Percentiles rank a stretch among this genome's conserved stretches.
Evolutionary conservation across 2,797 vertebrate genomes (phyloP).

Genomic region (Paramormyrops hopkinsi): DNA sequence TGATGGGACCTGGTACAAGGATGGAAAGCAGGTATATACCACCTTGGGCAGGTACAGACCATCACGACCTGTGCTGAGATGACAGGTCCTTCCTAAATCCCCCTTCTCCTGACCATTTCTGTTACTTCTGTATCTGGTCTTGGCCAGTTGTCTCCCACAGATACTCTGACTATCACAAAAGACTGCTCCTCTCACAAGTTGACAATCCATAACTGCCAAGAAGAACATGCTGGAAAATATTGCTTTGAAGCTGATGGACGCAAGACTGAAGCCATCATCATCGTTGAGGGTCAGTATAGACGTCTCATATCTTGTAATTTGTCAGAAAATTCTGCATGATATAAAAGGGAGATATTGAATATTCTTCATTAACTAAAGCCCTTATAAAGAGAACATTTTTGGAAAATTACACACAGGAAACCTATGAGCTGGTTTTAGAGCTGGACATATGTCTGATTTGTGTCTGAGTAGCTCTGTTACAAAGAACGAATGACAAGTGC

Average conservation of each 20-base stretch:
- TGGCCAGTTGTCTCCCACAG: conserved; percentile 60
- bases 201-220: conserved; percentile 55
- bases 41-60: background rate
- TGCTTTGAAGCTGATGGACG: conserved; percentile 71
- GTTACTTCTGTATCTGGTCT: background rate
- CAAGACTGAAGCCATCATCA: conserved; percentile 71
- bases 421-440: background rate
- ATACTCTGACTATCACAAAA: conserved; percentile 59
- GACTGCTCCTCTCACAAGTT: conserved; percentile 66
- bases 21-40: conserved; percentile 67
- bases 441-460: background rate
- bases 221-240: conserved; percentile 71
- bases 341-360: background rate
- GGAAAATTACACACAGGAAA: background rate
- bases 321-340: background rate
- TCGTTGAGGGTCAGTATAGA: conserved; percentile 65
- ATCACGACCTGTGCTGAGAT: background rate
- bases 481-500: background rate
- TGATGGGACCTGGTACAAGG: conserved; percentile 73
- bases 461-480: background rate
- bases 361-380: background rate
- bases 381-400: background rate
- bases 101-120: background rate
- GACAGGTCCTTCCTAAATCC: background rate
- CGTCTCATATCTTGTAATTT: background rate